phyloP scores from a whole-genome alignment of 2,888 invertebrate genomes.

The Drosophila kanekoi region DNA sequence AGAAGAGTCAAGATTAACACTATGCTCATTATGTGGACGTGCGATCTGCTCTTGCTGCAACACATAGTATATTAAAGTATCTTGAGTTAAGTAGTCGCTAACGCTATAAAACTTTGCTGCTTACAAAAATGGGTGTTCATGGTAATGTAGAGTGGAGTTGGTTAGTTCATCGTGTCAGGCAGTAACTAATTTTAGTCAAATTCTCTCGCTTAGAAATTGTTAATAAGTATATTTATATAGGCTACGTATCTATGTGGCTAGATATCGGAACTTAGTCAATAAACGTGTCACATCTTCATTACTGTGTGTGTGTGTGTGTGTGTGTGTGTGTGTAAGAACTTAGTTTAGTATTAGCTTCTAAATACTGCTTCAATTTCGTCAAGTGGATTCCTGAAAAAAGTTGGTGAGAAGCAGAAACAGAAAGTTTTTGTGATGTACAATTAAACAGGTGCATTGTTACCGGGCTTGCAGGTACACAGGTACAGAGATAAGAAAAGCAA shows the following conservation, averaged over 20 bases:
- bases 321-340: constrained; percentile 45
- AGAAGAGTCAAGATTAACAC: constrained; percentile 36
- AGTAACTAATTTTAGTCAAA: constrained; percentile 62
- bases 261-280: constrained; percentile 47
- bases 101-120: constrained; percentile 42
- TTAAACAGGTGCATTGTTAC: constrained; percentile 50
- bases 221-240: constrained; percentile 13
- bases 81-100: constrained; percentile 33
- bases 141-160: constrained; percentile 25
- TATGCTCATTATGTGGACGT: constrained; percentile 51
- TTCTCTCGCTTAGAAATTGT: constrained; percentile 53
- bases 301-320: constrained; percentile 32
- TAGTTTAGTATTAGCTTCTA: constrained; percentile 83
- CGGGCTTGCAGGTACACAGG: constrained; percentile 21
- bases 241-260: constrained; percentile 46
- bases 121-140: constrained; percentile 51
- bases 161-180: constrained; percentile 34
- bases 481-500: constrained; percentile 7
- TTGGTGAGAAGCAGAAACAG: constrained; percentile 65
- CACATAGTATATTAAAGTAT: constrained; percentile 23
- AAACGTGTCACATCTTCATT: constrained; percentile 71
- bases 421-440: constrained; percentile 62
- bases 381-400: constrained; percentile 84
- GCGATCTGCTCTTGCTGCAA: constrained; percentile 16
- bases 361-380: constrained; percentile 86